Evolutionary conservation across 1,140 invertebrate species (phyloP).

Genomic region (Brachionus calyciflorus): DNA sequence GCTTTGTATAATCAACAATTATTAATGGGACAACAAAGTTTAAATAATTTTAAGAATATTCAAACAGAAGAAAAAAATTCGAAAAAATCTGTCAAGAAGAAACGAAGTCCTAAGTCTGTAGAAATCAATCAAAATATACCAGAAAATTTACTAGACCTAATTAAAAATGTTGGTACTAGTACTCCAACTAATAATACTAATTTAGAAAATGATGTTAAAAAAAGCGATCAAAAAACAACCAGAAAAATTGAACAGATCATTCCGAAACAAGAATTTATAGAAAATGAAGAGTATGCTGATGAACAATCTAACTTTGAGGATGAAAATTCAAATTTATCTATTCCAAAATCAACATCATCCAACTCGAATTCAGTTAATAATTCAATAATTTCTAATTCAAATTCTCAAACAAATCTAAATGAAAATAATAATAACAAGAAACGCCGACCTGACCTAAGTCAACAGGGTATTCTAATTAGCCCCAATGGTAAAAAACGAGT

Average conservation of each 20-base stretch:
- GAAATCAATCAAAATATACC: too few species aligned
- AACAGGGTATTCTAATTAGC: constrained; percentile 42
- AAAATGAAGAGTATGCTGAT: not conserved
- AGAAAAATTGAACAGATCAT: not conserved
- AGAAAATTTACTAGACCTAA: too few species aligned
- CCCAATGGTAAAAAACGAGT: constrained; percentile 73
- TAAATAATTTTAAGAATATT: not conserved
- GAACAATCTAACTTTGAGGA: not conserved
- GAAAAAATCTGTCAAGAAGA: not conserved
- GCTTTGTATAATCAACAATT: not conserved
- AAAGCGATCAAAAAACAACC: too few species aligned
- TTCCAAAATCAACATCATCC: not conserved
- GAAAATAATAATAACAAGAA: not conserved
- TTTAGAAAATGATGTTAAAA: too few species aligned
- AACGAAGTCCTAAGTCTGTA: too few species aligned
- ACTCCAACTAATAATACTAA: too few species aligned
- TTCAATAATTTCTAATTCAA: not conserved
- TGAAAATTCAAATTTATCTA: constrained; percentile 16
- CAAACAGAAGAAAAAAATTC: not conserved
- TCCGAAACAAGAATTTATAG: not conserved
- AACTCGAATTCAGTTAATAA: constrained; percentile 15
- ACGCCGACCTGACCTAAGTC: constrained; percentile 28
- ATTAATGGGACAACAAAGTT: not conserved
- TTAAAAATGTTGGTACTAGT: too few species aligned
- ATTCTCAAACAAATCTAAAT: not conserved